Evolutionary conservation across 1,140 invertebrate species (phyloP), one percentile per base, ranked within the genome.

Genomic region (Macrotrachela quadricornifera): DNA sequence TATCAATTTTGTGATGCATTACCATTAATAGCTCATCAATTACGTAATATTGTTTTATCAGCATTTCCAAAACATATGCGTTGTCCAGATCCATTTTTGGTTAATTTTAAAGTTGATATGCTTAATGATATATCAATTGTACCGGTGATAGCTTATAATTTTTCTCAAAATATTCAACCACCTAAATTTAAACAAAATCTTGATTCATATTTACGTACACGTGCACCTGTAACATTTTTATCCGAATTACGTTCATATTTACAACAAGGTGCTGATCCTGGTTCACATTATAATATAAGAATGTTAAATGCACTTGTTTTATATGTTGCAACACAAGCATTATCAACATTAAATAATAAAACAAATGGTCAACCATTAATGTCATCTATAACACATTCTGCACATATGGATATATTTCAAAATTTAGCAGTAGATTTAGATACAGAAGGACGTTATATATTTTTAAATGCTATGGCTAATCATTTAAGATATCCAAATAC

Each of bases 371-470:
- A 42, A 42, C 12, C 15, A 15, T 15, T 42, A 42, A 15, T 42
- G 12, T 15, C 41, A 42, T 42, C 41, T 4, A 42, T 13, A 42
- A 42, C 70, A 9, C 88, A 96, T 63, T 90, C 87, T 17, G 81
- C 90, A 0, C 90, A 94, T 64, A 96, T 96, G 88, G 92, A 99
- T 64, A 96, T 99, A 55, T 97, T 99, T 75, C 90, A 97, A 70
- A 95, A 95, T 73, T 76, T 99, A 56, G 85, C 86, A 14, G 88
- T 95, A 4, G 86, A 92, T 70, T 76, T 97, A 38, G 91, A 97
- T 66, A 94, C 85, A 13, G 91, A 97, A 73, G 78, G 79, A 50
- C 73, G 80, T 0, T 97, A 96, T 67, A 72, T 99, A 58, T 94
- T 97, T 69, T 74, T 99, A 60, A 99, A 97, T 70, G 87, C 91